Base-by-base conservation (phyloP, 92 coral and sea anemone genomes). In the Desmophyllum pertusum region DNA sequence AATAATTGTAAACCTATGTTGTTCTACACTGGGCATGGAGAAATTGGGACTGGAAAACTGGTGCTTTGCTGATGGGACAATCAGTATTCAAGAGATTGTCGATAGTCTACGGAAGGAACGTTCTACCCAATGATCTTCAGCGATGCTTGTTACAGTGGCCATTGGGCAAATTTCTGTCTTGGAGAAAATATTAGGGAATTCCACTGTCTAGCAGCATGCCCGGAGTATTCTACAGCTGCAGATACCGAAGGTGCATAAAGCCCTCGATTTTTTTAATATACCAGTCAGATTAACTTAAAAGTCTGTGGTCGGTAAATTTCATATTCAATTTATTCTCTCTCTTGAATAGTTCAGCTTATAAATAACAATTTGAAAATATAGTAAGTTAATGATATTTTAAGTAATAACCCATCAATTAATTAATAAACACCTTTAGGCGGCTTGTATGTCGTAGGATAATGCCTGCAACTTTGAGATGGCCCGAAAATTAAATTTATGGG, bases 91-190 rank as follows among this genome's bases (percentile, higher is more conserved):
- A 25, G 52, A 25, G 5, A 71, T 71, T 37, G 10, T 37, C 21
- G 53, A 71, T 37, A 23, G 23, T 36, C 5, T 41, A 10, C 76
- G 40, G 52, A 15, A 2, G 53, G 53, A 18, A 25, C 51, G 23
- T 23, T 23, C 52, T 41, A n/a, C 31, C 76, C 76, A 40, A 37
- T 71, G 51, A 71, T 71, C 23, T 71, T 71, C 31, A 71, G 76
- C 18, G 76, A 71, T 21, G 17, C 53, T 43, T 71, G 76, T 30
- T 71, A 41, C 76, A 71, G 76, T 71, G 76, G 76, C 76, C 76
- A 41, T 11, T 71, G 76, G 76, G 76, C 76, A 71, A 38, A 71
- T 71, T 71, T 71, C 53, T 71, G 76, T 23, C 15, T 41, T 1
- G 1, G 36, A 3, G 19, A n/a, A 36, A 13, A 43, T 7, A 42